Conservation (phyloP, 2,888 invertebrate species). For the Megastigmus dorsalis region DNA sequence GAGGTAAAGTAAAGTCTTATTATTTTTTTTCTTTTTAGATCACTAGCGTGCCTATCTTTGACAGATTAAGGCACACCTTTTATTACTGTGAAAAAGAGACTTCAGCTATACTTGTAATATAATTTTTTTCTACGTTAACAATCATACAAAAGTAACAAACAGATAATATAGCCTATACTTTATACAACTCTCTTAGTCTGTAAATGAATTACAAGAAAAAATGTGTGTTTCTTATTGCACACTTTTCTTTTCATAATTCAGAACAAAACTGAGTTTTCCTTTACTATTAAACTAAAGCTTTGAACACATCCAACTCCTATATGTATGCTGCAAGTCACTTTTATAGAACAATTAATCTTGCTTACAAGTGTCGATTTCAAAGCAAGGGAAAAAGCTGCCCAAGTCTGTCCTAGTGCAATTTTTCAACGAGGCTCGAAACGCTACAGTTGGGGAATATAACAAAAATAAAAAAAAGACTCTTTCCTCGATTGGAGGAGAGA, state of each 20-base stretch:
- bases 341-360: slow-evolving; percentile 14
- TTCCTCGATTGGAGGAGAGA: not conserved
- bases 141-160: slow-evolving; percentile 33
- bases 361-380: slow-evolving; percentile 12
- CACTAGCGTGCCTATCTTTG: slow-evolving; percentile 19
- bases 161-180: not conserved
- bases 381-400: slow-evolving; percentile 31
- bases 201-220: not conserved
- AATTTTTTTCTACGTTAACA: not conserved
- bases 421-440: slow-evolving; percentile 22
- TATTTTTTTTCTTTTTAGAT: slow-evolving; percentile 14
- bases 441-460: not conserved
- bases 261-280: not conserved
- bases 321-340: slow-evolving; percentile 12
- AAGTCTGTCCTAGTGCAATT: not conserved
- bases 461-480: not conserved
- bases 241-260: slow-evolving; percentile 5
- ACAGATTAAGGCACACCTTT: slow-evolving; percentile 34
- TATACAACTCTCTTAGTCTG: slow-evolving; percentile 1
- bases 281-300: slow-evolving; percentile 8
- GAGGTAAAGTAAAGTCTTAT: slow-evolving; percentile 1
- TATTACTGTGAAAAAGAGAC: slow-evolving; percentile 22
- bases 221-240: too few species aligned
- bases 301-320: slow-evolving; percentile 6
- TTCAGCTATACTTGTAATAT: not conserved